Evolutionary conservation across 2,113 vertebrate genomes (phyloP).

Genomic region (Gallinago jamesoni): DNA sequence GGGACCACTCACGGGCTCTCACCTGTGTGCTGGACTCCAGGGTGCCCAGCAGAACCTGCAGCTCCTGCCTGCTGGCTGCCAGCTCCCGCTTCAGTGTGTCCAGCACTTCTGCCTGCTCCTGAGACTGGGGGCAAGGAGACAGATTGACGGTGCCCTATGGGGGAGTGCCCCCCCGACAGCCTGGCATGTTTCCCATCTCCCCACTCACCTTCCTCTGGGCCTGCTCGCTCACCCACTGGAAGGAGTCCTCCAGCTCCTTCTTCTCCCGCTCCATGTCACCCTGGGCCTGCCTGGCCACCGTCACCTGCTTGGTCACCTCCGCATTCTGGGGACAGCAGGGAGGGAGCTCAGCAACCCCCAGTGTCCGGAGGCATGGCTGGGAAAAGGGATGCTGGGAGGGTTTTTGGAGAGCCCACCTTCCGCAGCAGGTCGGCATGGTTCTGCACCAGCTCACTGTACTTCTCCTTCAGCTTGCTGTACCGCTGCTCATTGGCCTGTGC

Average conservation of each 20-base stretch:
- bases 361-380: rapidly evolving
- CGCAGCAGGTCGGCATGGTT: conserved; percentile 93
- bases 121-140: conserved; percentile 73
- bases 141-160: background rate
- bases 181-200: rapidly evolving
- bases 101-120: conserved; percentile 86
- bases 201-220: conserved; percentile 83
- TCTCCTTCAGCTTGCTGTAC: conserved; percentile 96
- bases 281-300: conserved; percentile 84
- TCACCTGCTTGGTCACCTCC: conserved; percentile 95
- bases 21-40: conserved; percentile 85
- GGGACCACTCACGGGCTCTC: background rate
- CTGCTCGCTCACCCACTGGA: conserved; percentile 84
- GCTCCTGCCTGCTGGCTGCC: conserved; percentile 81
- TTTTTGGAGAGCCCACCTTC: conserved; percentile 78
- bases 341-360: background rate
- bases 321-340: conserved; percentile 79
- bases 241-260: conserved; percentile 88
- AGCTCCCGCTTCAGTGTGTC: conserved; percentile 87
- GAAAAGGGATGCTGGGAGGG: background rate
- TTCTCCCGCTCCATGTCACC: conserved; percentile 88
- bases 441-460: conserved; percentile 95
- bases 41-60: conserved; percentile 80
- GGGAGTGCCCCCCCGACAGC: background rate
- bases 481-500: conserved; percentile 96